Evolutionary conservation across 2,888 invertebrate species (phyloP), one percentile per base, ranked within the genome.

Genomic region (Caenorhabditis sp.): DNA sequence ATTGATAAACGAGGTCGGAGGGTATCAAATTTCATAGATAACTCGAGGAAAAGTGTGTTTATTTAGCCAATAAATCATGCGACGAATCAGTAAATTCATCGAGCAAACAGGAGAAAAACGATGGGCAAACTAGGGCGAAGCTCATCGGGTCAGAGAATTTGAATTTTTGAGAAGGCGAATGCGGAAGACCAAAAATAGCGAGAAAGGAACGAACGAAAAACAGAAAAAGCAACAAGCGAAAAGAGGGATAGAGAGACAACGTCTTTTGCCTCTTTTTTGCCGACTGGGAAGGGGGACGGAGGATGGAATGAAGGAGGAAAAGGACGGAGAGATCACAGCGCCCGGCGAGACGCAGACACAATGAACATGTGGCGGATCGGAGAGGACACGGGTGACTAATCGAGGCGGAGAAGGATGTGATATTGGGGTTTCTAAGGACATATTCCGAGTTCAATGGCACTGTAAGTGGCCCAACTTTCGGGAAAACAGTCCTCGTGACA

Each of bases 361-460:
- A 35, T 35, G 70, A 70, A 70, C 70, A 70, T 70, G 70, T 70
- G 70, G 70, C 53, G 70, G 45, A 68, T 48, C 48, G 66, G 56
- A 41, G 65, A 58, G 65, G 41, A 20, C 32, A n/a, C n/a, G 53
- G 48, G 53, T 71, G 71, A 72, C 65, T 63, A 55, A 72, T 50
- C 27, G 62, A 30, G 43, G 55, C 37, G 63, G 52, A 61, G 62
- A 70, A 26, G 43, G 48, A 55, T 50, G 56, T 56, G 22, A 50
- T 46, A 20, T 48, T n/a, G 55, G 39, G 45, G 56, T 50, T 56
- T 61, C 35, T 26, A 35, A 52, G 41, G 32, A 30, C 32, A 41
- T 35, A 9, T n/a, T 35, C 11, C 11, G 13, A 35, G 35, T 13
- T 9, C 6, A 35, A 7, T 35, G 11, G 2, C 4, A 13, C 35